phyloP scores from a whole-genome alignment of 2,888 invertebrate genomes.

The Fabriciana adippe region DNA sequence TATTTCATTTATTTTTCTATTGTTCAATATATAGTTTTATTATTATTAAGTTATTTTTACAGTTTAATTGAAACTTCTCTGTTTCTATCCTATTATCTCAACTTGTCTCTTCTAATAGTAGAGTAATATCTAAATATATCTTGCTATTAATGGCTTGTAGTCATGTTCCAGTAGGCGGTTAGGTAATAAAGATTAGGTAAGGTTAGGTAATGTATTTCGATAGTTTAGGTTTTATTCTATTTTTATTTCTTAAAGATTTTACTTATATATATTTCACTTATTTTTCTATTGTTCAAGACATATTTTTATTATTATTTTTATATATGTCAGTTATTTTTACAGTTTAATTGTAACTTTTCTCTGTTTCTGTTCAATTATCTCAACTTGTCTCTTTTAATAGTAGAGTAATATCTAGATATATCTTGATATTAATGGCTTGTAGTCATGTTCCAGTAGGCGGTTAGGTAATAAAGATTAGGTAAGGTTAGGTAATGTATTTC shows the following conservation, averaged over 20 bases:
- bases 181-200: too few relatives aligned
- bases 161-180: conserved; percentile 8
- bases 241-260: not conserved
- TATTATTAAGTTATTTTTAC: too few relatives aligned
- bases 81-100: not conserved
- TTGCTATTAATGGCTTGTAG: conserved; percentile 5
- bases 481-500: not conserved
- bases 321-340: too few relatives aligned
- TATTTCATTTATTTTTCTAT: too few relatives aligned
- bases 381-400: not conserved
- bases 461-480: too few relatives aligned
- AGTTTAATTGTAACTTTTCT: not conserved
- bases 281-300: too few relatives aligned
- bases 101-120: not conserved
- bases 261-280: too few relatives aligned
- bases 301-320: too few relatives aligned
- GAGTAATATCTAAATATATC: not conserved
- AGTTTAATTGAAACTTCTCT: not conserved
- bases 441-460: conserved; percentile 14
- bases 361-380: not conserved
- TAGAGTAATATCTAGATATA: too few relatives aligned
- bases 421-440: not conserved
- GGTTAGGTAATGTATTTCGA: too few relatives aligned
- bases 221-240: not conserved
- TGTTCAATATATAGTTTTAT: too few relatives aligned